These are phyloP conservation scores for Leucophenga maculata DNA, from an alignment of 2,888 invertebrate genomes.

Conservation along the genomic window DNA sequence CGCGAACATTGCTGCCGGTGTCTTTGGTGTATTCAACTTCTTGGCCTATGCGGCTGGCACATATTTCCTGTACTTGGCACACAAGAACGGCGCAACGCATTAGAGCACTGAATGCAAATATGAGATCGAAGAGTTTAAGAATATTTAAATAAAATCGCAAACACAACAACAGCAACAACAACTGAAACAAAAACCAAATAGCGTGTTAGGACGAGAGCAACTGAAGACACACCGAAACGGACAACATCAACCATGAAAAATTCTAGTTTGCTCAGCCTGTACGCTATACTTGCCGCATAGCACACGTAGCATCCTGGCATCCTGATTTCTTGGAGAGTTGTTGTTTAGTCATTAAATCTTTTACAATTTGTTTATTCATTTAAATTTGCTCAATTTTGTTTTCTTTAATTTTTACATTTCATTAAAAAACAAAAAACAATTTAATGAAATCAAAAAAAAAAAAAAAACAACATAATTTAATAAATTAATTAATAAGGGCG, in stretches of 20 bases:
- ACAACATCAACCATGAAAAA: no score
- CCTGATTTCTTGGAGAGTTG: no score
- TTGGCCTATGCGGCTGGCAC: constrained; percentile 84
- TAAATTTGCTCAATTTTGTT: no score
- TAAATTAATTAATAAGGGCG: background rate
- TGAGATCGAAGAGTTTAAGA: no score
- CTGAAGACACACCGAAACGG: background rate
- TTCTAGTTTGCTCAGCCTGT: no score
- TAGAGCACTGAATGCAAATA: constrained; percentile 35
- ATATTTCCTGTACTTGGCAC: constrained; percentile 83
- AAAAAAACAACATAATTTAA: background rate
- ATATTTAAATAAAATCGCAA: background rate
- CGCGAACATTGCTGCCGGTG: constrained; percentile 83
- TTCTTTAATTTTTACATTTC: background rate
- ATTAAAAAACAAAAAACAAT: background rate
- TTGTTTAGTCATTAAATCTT: no score
- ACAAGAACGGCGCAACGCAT: constrained; percentile 75
- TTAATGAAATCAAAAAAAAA: no score
- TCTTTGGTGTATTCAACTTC: constrained; percentile 88
- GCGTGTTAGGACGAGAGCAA: background rate
- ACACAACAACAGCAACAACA: background rate
- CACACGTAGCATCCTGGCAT: no score
- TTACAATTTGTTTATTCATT: no score
- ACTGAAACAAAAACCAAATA: background rate
- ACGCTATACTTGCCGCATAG: no score